These are phyloP conservation scores for Aspiorhynchus laticeps DNA, from an alignment of 2,113 vertebrate species.

Conservation along the genomic window DNA sequence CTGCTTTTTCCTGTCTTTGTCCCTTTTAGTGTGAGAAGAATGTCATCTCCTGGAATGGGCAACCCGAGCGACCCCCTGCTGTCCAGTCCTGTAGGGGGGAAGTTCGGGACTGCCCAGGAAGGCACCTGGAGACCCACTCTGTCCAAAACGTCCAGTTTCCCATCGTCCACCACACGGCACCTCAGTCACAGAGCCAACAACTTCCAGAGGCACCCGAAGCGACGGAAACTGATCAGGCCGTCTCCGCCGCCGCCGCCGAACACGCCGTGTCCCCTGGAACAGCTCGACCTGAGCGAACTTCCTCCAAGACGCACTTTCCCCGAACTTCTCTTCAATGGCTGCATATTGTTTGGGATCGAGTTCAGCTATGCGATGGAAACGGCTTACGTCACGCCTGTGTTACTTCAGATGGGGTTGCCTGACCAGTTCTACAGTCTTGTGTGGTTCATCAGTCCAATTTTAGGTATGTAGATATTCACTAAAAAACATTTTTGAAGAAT, in stretches of 20 bases:
- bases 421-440: conserved; percentile 96
- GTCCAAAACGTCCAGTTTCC: conserved; percentile 79
- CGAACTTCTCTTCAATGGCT: conserved; percentile 92
- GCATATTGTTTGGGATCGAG: conserved; percentile 93
- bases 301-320: conserved; percentile 88
- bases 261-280: conserved; percentile 89
- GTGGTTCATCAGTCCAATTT: conserved; percentile 97
- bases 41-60: conserved; percentile 80
- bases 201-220: conserved; percentile 94
- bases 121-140: conserved; percentile 80
- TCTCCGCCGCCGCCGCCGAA: conserved; percentile 93
- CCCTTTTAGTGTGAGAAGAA: conserved; percentile 65
- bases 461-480: conserved; percentile 83
- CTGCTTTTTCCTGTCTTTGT: not conserved
- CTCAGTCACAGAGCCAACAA: conserved; percentile 97
- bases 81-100: conserved; percentile 72
- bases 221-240: conserved; percentile 87
- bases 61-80: conserved; percentile 82
- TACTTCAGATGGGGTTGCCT: conserved; percentile 97
- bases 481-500: no score
- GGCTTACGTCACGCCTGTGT: conserved; percentile 92
- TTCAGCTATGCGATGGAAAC: conserved; percentile 99
- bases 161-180: conserved; percentile 81
- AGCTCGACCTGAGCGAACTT: conserved; percentile 86
- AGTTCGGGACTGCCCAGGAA: conserved; percentile 77